Conservation (phyloP, 2,888 invertebrate genomes). For the Petrolisthes manimaculis region DNA sequence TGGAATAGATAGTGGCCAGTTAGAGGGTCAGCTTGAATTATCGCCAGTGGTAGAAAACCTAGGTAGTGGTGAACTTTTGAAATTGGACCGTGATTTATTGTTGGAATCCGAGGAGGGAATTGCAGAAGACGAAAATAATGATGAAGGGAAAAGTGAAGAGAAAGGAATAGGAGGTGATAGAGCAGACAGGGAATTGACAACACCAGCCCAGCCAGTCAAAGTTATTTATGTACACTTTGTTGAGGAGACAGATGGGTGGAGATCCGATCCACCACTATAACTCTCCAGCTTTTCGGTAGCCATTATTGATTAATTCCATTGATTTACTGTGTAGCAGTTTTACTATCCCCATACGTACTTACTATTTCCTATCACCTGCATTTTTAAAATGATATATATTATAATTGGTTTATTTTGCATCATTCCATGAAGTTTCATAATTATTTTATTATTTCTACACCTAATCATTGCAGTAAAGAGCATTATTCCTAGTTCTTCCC, state of each 20-base stretch:
- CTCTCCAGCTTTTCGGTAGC: neutral
- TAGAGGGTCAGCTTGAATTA: conserved; percentile 47
- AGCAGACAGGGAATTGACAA: conserved; percentile 17
- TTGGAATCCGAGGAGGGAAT: conserved; percentile 38
- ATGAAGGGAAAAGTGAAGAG: neutral
- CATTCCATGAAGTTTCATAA: too few relatives aligned
- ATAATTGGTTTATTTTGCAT: too few relatives aligned
- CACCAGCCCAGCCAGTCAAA: conserved; percentile 45
- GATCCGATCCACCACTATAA: conserved; percentile 25
- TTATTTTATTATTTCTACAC: too few relatives aligned
- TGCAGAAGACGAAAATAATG: conserved; percentile 9
- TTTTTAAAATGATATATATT: too few relatives aligned
- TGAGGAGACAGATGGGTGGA: conserved; percentile 28
- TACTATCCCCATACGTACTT: too few relatives aligned
- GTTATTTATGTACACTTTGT: conserved; percentile 53
- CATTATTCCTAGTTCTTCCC: too few relatives aligned
- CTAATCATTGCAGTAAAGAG: too few relatives aligned
- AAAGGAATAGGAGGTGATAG: neutral
- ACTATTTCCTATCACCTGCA: too few relatives aligned
- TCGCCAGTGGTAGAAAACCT: conserved; percentile 53
- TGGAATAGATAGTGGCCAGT: conserved; percentile 38
- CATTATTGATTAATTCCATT: too few relatives aligned
- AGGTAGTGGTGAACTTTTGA: conserved; percentile 42
- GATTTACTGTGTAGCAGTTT: too few relatives aligned
- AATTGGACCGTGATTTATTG: conserved; percentile 43